These are phyloP conservation scores for Enteromius mattozi DNA, from an alignment of 2,797 vertebrate species.

Conservation along the genomic window DNA sequence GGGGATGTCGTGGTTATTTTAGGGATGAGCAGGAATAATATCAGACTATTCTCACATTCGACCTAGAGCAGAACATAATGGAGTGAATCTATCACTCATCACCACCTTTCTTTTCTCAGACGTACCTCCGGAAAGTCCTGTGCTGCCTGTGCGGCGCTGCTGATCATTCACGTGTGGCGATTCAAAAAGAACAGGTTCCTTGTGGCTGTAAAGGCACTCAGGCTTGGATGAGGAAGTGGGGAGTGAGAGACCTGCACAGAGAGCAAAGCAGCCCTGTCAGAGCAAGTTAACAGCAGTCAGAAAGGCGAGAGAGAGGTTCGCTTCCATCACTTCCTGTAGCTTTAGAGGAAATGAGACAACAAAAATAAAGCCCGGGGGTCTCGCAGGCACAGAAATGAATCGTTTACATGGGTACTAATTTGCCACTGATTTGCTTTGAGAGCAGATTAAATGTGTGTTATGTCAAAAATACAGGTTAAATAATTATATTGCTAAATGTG, in stretches of 20 bases:
- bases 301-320: conserved; percentile 28
- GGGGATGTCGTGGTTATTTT: conserved; percentile 47
- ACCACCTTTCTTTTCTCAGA: conserved; percentile 42
- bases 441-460: neutral
- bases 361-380: conserved; percentile 2
- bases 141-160: neutral
- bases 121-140: conserved; percentile 9
- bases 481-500: neutral
- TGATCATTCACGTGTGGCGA: conserved; percentile 39
- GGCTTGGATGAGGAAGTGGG: conserved; percentile 38
- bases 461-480: neutral
- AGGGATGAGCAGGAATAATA: conserved; percentile 52
- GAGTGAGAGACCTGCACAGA: conserved; percentile 22
- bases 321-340: conserved; percentile 12
- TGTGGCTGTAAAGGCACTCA: conserved; percentile 28
- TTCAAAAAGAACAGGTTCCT: conserved; percentile 37
- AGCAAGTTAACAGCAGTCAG: conserved; percentile 38
- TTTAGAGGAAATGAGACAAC: conserved; percentile 35
- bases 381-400: neutral
- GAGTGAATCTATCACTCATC: conserved; percentile 50
- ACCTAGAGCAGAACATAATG: conserved; percentile 46
- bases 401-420: neutral
- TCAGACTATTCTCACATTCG: conserved; percentile 39
- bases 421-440: neutral
- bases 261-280: conserved; percentile 47